These are phyloP conservation scores for Limanda limanda DNA, from an alignment of 2,113 vertebrate species.

Conservation along the genomic window DNA sequence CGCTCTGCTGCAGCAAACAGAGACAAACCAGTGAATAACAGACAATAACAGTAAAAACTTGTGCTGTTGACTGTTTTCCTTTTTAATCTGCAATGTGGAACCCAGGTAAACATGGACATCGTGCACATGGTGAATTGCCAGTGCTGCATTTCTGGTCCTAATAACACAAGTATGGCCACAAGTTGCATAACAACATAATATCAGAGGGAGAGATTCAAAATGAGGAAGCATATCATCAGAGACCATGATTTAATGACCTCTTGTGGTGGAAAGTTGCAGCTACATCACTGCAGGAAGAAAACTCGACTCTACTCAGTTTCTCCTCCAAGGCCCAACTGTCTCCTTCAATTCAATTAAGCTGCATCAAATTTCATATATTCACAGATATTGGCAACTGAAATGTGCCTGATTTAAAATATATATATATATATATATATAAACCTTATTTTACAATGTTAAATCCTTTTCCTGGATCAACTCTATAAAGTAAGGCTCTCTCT, in stretches of 20 bases:
- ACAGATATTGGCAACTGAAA: too few relatives aligned
- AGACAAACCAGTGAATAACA: background rate
- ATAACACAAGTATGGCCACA: constrained; percentile 16
- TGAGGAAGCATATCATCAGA: background rate
- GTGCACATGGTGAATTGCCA: background rate
- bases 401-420: too few relatives aligned
- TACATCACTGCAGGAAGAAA: background rate
- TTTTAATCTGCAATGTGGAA: background rate
- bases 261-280: constrained; percentile 36
- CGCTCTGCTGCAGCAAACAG: background rate
- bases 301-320: background rate
- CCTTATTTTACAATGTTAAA: too few relatives aligned
- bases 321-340: background rate
- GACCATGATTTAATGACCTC: constrained; percentile 38
- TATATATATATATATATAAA: too few relatives aligned
- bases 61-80: too few relatives aligned
- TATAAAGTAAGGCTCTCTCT: too few relatives aligned
- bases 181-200: constrained; percentile 5
- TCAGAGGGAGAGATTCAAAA: background rate
- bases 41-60: constrained; percentile 4
- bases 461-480: too few relatives aligned
- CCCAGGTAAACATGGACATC: background rate
- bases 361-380: too few relatives aligned
- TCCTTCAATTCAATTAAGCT: background rate
- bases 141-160: constrained; percentile 4